A percentile compares a stretch with the other conserved stretches of the same genome.
Conservation (phyloP, 2,113 vertebrate species). For the Pao palembangensis region DNA sequence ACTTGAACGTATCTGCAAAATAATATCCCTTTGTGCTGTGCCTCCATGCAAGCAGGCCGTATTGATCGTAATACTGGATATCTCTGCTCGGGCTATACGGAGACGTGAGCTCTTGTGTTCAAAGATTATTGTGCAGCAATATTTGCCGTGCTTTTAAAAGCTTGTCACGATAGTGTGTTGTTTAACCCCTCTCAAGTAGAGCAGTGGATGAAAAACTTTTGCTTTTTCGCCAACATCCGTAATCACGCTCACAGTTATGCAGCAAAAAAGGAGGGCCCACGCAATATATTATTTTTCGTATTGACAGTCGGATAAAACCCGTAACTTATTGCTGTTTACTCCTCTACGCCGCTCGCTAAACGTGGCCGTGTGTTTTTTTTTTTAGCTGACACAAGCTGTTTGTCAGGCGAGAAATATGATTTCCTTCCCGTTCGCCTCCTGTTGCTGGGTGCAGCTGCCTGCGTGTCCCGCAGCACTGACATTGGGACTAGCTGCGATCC, state of each 20-base stretch:
- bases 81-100: constrained; percentile 1
- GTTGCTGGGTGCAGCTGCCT: background rate
- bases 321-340: background rate
- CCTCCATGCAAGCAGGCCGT: constrained; percentile 16
- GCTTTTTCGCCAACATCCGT: too few species aligned
- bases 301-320: constrained; percentile 9
- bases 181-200: constrained; percentile 35
- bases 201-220: too few species aligned
- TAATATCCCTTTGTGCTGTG: constrained; percentile 14
- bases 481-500: constrained; percentile 1
- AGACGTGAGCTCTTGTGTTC: constrained; percentile 20
- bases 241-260: constrained; percentile 4
- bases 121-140: constrained; percentile 23
- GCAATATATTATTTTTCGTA: constrained; percentile 3
- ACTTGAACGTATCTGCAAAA: constrained; percentile 30
- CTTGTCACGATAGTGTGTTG: constrained; percentile 31
- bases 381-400: constrained; percentile 33
- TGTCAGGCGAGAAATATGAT: background rate
- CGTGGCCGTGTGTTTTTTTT: constrained; percentile 26
- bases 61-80: constrained; percentile 37
- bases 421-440: constrained; percentile 7
- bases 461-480: background rate
- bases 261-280: background rate
- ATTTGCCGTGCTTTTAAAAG: constrained; percentile 20
- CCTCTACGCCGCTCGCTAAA: constrained; percentile 18